Evolutionary conservation across 2,113 vertebrate species (phyloP).

Genomic region (Tricholaema leucomelas): DNA sequence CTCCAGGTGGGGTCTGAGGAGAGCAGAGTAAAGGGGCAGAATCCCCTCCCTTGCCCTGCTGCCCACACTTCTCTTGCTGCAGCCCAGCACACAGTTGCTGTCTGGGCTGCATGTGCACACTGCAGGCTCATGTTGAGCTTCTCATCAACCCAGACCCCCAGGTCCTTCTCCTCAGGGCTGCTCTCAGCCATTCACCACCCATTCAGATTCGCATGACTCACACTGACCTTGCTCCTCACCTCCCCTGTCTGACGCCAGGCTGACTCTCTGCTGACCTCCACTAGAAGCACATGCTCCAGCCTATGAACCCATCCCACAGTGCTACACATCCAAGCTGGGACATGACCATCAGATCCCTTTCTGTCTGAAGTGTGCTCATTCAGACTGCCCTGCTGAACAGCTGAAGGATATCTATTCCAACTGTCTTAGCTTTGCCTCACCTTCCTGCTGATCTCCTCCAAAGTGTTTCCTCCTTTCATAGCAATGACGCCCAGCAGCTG

Average conservation of each 20-base stretch:
- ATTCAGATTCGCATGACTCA: background rate
- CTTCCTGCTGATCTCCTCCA: background rate
- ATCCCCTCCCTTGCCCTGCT: no score
- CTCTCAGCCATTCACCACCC: no score
- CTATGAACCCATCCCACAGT: background rate
- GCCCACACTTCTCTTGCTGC: no score
- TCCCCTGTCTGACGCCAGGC: background rate
- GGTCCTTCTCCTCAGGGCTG: no score
- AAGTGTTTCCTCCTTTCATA: background rate
- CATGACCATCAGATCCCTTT: background rate
- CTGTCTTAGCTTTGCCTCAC: background rate
- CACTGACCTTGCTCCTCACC: background rate
- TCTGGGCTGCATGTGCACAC: no score
- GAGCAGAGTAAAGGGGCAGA: no score
- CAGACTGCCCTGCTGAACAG: background rate
- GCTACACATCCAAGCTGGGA: background rate
- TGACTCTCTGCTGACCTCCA: background rate
- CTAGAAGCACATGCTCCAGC: background rate
- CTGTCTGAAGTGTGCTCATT: background rate
- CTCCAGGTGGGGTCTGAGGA: no score
- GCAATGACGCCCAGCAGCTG: background rate
- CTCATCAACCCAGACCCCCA: no score
- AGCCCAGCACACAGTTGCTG: no score
- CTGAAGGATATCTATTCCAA: background rate
- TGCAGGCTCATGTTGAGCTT: no score